phyloP scores from a whole-genome alignment of 2,888 invertebrate genomes.

The Isoperla grammatica region DNA sequence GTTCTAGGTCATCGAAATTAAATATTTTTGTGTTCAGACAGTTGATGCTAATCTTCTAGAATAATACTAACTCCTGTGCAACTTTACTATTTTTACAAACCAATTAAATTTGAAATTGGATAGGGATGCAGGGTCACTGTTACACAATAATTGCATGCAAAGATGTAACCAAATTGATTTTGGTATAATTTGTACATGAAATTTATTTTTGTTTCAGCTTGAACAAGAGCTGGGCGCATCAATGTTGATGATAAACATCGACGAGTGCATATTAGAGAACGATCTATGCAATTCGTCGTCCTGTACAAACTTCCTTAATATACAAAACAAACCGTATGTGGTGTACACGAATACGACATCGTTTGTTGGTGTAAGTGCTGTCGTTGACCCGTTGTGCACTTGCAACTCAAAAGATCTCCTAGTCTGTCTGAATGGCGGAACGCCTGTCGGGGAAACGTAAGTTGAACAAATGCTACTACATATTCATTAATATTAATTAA shows the following conservation, averaged over 20 bases:
- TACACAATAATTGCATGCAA: too few species aligned
- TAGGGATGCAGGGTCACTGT: too few species aligned
- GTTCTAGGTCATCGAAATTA: too few species aligned
- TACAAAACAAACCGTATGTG: conserved; percentile 66
- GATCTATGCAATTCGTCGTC: conserved; percentile 61
- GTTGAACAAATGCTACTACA: too few species aligned
- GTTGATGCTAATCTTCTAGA: too few species aligned
- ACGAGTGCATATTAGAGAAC: conserved; percentile 78
- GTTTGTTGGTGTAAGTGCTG: conserved; percentile 86
- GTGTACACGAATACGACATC: conserved; percentile 92
- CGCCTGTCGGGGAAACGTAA: conserved; percentile 38
- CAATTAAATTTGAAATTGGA: too few species aligned
- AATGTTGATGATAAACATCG: conserved; percentile 85
- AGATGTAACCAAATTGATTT: too few species aligned
- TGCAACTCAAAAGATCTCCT: conserved; percentile 50
- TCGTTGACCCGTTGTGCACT: conserved; percentile 72
- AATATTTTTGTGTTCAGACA: too few species aligned
- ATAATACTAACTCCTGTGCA: too few species aligned
- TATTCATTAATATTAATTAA: not conserved
- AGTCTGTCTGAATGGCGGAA: conserved; percentile 74
- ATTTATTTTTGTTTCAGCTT: conserved; percentile 47
- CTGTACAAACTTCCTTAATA: conserved; percentile 72
- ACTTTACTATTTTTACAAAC: too few species aligned
- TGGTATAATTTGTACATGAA: too few species aligned
- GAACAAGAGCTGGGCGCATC: conserved; percentile 65